Evolutionary conservation across 2,113 vertebrate genomes (phyloP), one percentile per base, ranked within the genome.

Genomic region (Actinemys pallida): DNA sequence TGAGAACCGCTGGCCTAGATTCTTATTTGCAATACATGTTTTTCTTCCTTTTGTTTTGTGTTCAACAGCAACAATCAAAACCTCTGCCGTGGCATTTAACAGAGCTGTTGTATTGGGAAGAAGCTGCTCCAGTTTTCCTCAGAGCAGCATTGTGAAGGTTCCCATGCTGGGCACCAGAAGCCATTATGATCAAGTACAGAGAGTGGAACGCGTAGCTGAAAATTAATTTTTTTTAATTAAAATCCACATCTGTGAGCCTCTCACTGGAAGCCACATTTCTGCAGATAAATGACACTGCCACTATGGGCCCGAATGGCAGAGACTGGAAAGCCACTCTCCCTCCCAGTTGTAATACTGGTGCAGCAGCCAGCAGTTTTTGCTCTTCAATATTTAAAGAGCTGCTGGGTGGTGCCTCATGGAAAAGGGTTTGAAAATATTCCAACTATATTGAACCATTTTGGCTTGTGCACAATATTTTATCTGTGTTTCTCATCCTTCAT

Each of bases 141-240:
- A 5, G 27, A 92, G 39, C 69, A 82, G 11, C 56, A 17, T 52
- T 92, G 65, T 65, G 69, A 94, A 6, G 0, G 29, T 69, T 86
- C 95, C 75, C 72, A 89, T 87, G 92, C 94, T 35, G 39, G 88
- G 80, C 91, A 81, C 75, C 57, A 83, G 52, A 75, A 82, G 81
- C 84, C 0, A 3, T 86, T 81, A 62, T 90, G 91, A 94, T 93
- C 92, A 97, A 97, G 97, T 95, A 98, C 0, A 94, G 92, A 47
- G 89, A 94, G 96, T 88, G 59, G 90, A 97, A 96, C 88, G 72
- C 50, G 5, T 90, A 95, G 95, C 94, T 54, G 94, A 89, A 98
- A 98, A 98, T 98, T 97, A 94, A 97, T 97, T 95, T 94, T 90
- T 90, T 97, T 98, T 98, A 98, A 98, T 98, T 98, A 98, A 98